A percentile compares a stretch with the other conserved stretches of the same genome.
These are phyloP conservation scores for Junonia oenone DNA, from an alignment of 2,888 invertebrate genomes.

Conservation along the genomic window DNA sequence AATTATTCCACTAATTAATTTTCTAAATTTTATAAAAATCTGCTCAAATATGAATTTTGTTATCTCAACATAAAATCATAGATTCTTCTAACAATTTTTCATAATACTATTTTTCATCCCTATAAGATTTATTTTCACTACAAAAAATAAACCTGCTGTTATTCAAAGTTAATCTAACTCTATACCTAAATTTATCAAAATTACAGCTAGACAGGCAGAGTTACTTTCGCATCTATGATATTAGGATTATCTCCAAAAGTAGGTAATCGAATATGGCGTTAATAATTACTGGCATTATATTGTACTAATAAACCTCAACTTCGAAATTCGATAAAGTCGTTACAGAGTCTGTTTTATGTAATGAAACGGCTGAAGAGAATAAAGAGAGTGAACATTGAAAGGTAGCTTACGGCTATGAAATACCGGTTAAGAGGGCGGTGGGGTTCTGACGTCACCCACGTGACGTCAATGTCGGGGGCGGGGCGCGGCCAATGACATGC, in stretches of 20 bases:
- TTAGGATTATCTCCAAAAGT: neutral
- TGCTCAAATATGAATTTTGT: too few species aligned
- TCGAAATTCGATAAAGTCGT: neutral
- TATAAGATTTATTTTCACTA: too few species aligned
- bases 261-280: neutral
- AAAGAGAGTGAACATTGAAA: conserved; percentile 20
- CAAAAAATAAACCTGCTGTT: too few species aligned
- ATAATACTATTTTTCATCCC: too few species aligned
- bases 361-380: conserved; percentile 13
- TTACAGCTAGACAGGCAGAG: too few species aligned
- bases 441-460: conserved; percentile 61
- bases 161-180: too few species aligned
- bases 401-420: conserved; percentile 30
- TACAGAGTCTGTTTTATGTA: conserved; percentile 4
- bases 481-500: conserved; percentile 31
- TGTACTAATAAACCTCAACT: neutral
- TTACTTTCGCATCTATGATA: too few species aligned
- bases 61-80: too few species aligned
- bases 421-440: conserved; percentile 43
- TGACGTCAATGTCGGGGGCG: conserved; percentile 65
- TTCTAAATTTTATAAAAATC: too few species aligned
- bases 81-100: too few species aligned
- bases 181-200: too few species aligned
- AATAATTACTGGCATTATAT: neutral
- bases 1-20: too few species aligned